These are phyloP conservation scores for Drosophila malerkotliana DNA, from an alignment of 1,140 invertebrate genomes.

Conservation along the genomic window DNA sequence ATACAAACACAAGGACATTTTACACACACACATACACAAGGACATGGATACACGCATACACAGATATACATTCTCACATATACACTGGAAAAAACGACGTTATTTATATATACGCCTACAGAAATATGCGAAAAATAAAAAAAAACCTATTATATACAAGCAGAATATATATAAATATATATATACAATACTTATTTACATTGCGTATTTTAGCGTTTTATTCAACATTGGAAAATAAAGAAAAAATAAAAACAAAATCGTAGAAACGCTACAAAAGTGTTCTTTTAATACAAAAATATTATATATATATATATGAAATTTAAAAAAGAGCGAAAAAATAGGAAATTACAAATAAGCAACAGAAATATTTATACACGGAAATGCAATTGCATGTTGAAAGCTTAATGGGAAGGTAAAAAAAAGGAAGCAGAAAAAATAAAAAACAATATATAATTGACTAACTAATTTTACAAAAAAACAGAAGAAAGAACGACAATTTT, in stretches of 20 bases:
- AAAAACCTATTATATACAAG: conserved; percentile 68
- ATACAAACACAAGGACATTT: conserved; percentile 13
- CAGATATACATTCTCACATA: conserved; percentile 34
- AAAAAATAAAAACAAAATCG: conserved; percentile 37
- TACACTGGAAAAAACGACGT: conserved; percentile 57
- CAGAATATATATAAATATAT: conserved; percentile 51
- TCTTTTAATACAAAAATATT: conserved; percentile 50
- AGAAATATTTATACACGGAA: conserved; percentile 66
- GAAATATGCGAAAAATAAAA: conserved; percentile 35
- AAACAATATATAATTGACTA: conserved; percentile 29
- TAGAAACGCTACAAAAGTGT: conserved; percentile 60
- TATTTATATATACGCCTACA: conserved; percentile 71
- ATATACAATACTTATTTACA: conserved; percentile 72
- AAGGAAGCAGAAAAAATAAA: conserved; percentile 9
- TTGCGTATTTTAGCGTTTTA: conserved; percentile 76
- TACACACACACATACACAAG: conserved; percentile 35
- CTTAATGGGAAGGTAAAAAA: conserved; percentile 32
- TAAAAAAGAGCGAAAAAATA: conserved; percentile 19
- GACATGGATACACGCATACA: background rate
- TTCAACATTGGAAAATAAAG: conserved; percentile 50
- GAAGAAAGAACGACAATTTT: conserved; percentile 31
- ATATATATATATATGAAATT: conserved; percentile 19
- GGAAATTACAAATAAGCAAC: conserved; percentile 32
- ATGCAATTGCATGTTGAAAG: conserved; percentile 57
- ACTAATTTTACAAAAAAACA: conserved; percentile 44